Base-by-base conservation (phyloP, 2,797 vertebrate genomes). In the Otolemur crassicaudatus region DNA sequence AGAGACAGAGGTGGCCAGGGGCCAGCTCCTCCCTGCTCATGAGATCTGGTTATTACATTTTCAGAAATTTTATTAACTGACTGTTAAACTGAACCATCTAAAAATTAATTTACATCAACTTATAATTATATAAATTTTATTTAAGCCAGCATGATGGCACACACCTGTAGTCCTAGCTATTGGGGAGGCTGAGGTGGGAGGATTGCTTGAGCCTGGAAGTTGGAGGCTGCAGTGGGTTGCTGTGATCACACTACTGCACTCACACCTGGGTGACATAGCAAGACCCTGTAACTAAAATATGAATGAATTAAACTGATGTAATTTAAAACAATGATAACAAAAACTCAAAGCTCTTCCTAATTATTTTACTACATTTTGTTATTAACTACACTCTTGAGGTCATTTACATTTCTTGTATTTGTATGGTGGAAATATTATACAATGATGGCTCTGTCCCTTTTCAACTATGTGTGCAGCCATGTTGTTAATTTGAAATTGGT, bases 61-160 rank as follows among this genome's bases (percentile, higher is more conserved):
- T 65, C 46, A 19, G 73, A 79, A 94, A 67, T 29, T 16, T 63
- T 25, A 20, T 56, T 46, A 85, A 37, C 79, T 83, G 29, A 19
- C 17, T 27, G 49, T 37, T 83, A 80, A 94, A 86, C 4, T 13
- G 34, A 14, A 34, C n/a, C 29, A 12, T 80, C 75, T 46, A 31
- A 77, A 88, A 53, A 82, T 19, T 14, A 27, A 79, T 84, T 63
- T 63, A 16, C 34, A 31, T 70, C 37, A 56, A 73, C 60, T 73
- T 40, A 77, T 4, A 7, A 69, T 58, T 81, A 46, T 75, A 82
- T 80, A 80, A 19, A 79, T 73, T 86, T 31, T 93, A 88, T 88
- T 77, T 34, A 69, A 69, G 16, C 63, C 16, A n/a, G 31, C 63
- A 67, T 31, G 3, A 31, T n/a, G 63, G 63, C 63, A 67, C 63